Evolutionary conservation across 2,113 vertebrate genomes (phyloP).

Genomic region (Polypterus bichir): DNA sequence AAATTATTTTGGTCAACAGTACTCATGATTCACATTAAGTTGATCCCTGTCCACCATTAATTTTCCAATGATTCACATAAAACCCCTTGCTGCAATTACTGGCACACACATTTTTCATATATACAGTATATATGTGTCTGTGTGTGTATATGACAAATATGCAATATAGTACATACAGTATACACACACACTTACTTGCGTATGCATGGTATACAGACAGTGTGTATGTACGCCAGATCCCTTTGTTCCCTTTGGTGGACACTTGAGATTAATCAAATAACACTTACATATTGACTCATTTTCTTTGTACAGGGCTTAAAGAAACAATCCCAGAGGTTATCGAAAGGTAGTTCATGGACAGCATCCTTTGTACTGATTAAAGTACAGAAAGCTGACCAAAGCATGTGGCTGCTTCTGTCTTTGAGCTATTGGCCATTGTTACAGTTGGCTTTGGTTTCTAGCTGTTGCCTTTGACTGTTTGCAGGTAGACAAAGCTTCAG

Average conservation of each 20-base stretch:
- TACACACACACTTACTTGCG: no score
- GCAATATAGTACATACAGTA: no score
- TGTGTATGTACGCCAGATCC: slow-evolving; percentile 37
- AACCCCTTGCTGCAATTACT: no score
- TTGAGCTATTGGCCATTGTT: slow-evolving; percentile 99
- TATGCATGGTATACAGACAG: no score
- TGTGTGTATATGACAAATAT: no score
- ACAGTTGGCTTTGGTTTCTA: slow-evolving; percentile 99
- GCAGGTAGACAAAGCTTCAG: slow-evolving; percentile 99
- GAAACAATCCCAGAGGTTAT: slow-evolving; percentile 98
- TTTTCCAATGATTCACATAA: no score
- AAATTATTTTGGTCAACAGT: slow-evolving; percentile 76
- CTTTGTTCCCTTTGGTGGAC: slow-evolving; percentile 63
- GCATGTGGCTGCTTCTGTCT: slow-evolving; percentile 88
- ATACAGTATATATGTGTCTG: no score
- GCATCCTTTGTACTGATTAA: slow-evolving; percentile 97
- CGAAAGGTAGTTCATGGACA: slow-evolving; percentile 97
- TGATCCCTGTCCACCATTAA: slow-evolving; percentile 66
- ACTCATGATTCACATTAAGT: slow-evolving; percentile 75
- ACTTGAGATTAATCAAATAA: slow-evolving; percentile 75
- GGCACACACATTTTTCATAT: no score
- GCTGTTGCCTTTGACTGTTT: slow-evolving; percentile 99
- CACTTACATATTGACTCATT: slow-evolving; percentile 59
- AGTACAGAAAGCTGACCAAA: slow-evolving; percentile 95
- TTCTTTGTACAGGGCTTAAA: slow-evolving; percentile 91